Evolutionary conservation across 2,888 invertebrate genomes (phyloP).

Genomic region (Drosophila colorata): DNA sequence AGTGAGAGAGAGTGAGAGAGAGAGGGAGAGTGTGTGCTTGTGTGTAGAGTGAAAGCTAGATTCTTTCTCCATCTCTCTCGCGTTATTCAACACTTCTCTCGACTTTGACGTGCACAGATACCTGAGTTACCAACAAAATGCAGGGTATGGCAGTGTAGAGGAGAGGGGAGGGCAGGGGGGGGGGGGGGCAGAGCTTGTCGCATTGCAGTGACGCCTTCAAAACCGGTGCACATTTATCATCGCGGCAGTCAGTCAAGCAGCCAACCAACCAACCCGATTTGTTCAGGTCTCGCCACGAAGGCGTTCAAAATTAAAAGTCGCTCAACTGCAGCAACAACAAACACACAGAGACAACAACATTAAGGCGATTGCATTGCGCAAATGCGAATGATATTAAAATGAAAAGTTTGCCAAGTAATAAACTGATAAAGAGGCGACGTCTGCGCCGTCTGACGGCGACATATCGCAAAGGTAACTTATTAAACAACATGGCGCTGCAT

Average conservation of each 20-base stretch:
- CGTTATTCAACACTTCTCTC: slow-evolving; percentile 23
- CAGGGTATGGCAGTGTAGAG: slow-evolving; percentile 1
- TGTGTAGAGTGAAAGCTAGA: slow-evolving; percentile 27
- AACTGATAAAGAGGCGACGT: slow-evolving; percentile 82
- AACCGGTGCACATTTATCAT: slow-evolving; percentile 78
- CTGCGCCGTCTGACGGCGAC: slow-evolving; percentile 74
- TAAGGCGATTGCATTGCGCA: slow-evolving; percentile 68
- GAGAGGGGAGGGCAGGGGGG: not conserved
- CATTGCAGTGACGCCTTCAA: slow-evolving; percentile 44
- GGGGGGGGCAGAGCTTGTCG: slow-evolving; percentile 28
- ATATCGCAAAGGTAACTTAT: slow-evolving; percentile 79
- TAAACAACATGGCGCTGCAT: slow-evolving; percentile 78
- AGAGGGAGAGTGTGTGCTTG: not conserved
- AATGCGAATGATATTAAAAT: slow-evolving; percentile 79
- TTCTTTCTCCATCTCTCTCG: not conserved
- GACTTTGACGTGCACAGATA: slow-evolving; percentile 39
- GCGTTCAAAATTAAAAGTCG: slow-evolving; percentile 84
- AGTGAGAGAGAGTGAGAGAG: not conserved
- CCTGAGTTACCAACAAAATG: slow-evolving; percentile 9
- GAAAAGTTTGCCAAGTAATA: slow-evolving; percentile 82
- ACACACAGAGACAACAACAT: slow-evolving; percentile 37
- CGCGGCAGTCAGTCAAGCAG: slow-evolving; percentile 62
- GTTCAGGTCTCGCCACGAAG: slow-evolving; percentile 70
- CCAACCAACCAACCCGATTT: slow-evolving; percentile 73
- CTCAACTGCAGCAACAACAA: slow-evolving; percentile 60